These are phyloP conservation scores for Elanus axillaris DNA, from an alignment of 2,113 vertebrate species.

Conservation along the genomic window DNA sequence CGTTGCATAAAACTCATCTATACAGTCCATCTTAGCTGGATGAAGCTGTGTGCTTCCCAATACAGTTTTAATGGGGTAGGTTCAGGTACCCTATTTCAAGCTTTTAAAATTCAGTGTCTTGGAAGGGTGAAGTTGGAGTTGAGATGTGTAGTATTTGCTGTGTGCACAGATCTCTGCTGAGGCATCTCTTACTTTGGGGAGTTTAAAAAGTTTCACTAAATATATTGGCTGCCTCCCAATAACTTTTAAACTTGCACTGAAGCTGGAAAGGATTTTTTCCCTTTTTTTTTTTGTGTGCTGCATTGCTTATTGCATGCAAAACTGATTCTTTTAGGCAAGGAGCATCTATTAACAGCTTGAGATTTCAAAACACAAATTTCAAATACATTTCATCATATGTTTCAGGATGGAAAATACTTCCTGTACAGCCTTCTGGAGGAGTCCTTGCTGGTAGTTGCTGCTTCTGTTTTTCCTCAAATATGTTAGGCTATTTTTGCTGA, in stretches of 20 bases:
- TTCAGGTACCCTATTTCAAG: not conserved
- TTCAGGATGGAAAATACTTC: not conserved
- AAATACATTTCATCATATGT: not conserved
- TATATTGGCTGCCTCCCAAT: not conserved
- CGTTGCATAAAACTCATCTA: rapidly evolving
- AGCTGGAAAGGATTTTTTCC: not conserved
- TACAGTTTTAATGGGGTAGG: not conserved
- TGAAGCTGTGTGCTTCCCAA: not conserved
- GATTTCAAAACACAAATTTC: not conserved
- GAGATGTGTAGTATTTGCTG: not conserved
- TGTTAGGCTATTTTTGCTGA: not conserved
- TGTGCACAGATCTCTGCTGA: not conserved
- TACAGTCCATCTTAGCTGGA: too few species aligned
- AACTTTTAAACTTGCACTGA: not conserved
- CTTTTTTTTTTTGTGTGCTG: not conserved
- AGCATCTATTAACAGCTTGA: not conserved
- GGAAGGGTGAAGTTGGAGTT: not conserved
- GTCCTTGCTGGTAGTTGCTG: not conserved
- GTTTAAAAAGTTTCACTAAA: not conserved
- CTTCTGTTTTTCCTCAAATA: not conserved
- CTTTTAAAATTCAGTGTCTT: not conserved
- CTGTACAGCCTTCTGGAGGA: not conserved
- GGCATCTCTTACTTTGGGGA: not conserved
- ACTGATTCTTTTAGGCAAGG: not conserved
- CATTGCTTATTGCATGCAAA: not conserved